These are phyloP conservation scores for Apamea anceps DNA, from an alignment of 2,888 invertebrate species.

Conservation along the genomic window DNA sequence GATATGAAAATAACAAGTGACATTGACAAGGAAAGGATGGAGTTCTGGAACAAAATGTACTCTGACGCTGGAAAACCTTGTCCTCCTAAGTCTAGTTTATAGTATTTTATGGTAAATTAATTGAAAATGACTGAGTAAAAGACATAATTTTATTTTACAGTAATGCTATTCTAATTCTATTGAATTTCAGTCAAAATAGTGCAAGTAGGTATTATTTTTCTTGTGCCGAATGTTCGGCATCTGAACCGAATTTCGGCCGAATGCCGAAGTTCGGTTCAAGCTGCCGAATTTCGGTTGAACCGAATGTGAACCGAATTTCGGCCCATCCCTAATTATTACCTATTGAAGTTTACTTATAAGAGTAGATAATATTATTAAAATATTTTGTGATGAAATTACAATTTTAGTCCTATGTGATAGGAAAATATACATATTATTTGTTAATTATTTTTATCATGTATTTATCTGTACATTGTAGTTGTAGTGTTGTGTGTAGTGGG, in stretches of 20 bases:
- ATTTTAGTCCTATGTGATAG: neutral
- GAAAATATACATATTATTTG: neutral
- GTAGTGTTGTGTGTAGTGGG: neutral
- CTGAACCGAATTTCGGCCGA: no score
- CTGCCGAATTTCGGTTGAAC: no score
- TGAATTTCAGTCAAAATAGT: no score
- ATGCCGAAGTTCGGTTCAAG: no score
- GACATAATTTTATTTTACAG: no score
- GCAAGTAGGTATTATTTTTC: no score
- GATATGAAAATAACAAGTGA: conserved; percentile 72
- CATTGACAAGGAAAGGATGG: conserved; percentile 76
- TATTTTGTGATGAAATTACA: neutral
- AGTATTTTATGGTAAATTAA: conserved; percentile 3
- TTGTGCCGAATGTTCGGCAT: no score
- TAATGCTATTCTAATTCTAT: no score
- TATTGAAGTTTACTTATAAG: neutral
- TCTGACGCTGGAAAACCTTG: conserved; percentile 75
- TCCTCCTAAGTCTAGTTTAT: conserved; percentile 67
- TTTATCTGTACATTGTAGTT: neutral
- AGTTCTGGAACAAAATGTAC: conserved; percentile 85
- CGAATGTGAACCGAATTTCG: no score
- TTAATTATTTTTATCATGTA: neutral
- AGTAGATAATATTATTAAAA: neutral
- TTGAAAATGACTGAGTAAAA: no score
- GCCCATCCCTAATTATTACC: no score